Evolutionary conservation across 2,113 vertebrate genomes (phyloP).

Genomic region (Channa argus): DNA sequence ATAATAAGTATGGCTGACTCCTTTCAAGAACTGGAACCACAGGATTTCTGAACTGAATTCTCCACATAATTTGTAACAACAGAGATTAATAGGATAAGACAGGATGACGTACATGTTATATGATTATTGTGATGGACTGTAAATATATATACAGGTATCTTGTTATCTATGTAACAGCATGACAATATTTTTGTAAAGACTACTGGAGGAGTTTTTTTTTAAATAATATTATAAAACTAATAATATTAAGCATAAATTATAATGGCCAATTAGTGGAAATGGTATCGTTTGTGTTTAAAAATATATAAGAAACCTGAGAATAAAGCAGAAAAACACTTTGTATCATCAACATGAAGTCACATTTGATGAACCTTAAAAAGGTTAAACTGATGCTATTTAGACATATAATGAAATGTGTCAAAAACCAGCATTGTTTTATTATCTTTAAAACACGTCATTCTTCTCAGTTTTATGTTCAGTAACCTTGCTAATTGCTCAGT

Average conservation of each 20-base stretch:
- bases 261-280: no score
- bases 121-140: neutral
- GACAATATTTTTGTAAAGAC: neutral
- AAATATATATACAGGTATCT: neutral
- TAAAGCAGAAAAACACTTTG: neutral
- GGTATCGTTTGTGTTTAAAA: no score
- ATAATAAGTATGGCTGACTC: conserved; percentile 22
- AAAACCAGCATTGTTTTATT: no score
- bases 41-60: neutral
- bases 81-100: neutral
- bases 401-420: no score
- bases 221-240: no score
- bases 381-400: neutral
- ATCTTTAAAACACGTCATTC: no score
- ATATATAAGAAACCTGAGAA: neutral
- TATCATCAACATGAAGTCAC: no score
- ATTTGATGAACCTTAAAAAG: neutral
- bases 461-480: no score
- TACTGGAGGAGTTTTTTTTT: no score
- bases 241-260: no score
- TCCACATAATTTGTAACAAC: conserved; percentile 14
- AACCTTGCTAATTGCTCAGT: no score
- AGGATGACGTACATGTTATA: neutral
- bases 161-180: neutral
- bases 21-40: conserved; percentile 8